Evolutionary conservation across 2,797 vertebrate species (phyloP).

Genomic region (Sebastes trivittatus): DNA sequence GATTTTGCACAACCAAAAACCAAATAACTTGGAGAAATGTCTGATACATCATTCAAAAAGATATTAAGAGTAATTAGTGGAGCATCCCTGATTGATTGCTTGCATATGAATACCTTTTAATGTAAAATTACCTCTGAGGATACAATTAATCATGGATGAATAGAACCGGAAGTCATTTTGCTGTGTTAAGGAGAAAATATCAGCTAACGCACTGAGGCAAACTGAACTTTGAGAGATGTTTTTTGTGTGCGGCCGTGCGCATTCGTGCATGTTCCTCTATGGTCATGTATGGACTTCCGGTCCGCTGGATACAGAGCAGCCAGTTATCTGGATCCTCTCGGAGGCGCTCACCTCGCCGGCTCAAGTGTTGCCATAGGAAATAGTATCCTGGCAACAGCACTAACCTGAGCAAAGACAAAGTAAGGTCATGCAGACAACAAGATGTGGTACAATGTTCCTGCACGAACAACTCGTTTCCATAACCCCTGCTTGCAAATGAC

Average conservation of each 20-base stretch:
- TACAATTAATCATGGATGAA: background rate
- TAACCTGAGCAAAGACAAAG: constrained; percentile 79
- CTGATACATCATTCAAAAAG: background rate
- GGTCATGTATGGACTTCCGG: constrained; percentile 72
- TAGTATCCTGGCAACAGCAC: constrained; percentile 84
- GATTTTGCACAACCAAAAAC: background rate
- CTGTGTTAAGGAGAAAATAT: background rate
- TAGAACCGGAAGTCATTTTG: constrained; percentile 7
- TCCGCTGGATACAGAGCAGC: constrained; percentile 55
- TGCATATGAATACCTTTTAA: background rate
- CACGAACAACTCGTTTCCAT: constrained; percentile 36
- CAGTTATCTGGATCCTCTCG: constrained; percentile 70
- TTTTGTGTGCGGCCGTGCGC: background rate
- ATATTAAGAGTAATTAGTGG: background rate
- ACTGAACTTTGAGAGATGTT: background rate
- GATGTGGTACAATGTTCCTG: constrained; percentile 37
- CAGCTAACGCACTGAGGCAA: background rate
- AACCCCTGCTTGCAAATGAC: constrained; percentile 12
- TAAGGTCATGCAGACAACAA: constrained; percentile 77
- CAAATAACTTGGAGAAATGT: background rate
- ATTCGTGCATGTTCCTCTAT: constrained; percentile 4
- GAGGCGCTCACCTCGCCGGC: constrained; percentile 70
- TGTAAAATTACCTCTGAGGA: background rate
- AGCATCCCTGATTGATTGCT: background rate
- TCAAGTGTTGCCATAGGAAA: constrained; percentile 84